Conservation (phyloP, 2,113 vertebrate genomes). For the Clarias magur region DNA sequence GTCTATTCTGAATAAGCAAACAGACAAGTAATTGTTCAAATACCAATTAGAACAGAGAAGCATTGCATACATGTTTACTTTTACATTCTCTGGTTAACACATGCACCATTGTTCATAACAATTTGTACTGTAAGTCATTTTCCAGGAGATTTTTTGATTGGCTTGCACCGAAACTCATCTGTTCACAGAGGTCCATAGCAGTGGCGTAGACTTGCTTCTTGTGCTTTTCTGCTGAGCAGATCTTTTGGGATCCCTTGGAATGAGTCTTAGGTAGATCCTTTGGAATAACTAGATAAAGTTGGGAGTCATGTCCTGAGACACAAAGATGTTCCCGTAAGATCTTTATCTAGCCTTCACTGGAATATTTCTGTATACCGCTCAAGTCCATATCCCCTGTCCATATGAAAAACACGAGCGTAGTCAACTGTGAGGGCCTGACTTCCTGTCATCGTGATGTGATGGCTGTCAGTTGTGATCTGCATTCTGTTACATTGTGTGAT, state of each 20-base stretch:
- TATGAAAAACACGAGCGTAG: slow-evolving; percentile 32
- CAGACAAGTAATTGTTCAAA: slow-evolving; percentile 37
- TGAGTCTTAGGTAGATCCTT: slow-evolving; percentile 20
- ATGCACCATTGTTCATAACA: slow-evolving; percentile 48
- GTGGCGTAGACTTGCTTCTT: slow-evolving; percentile 32
- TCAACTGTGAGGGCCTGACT: slow-evolving; percentile 38
- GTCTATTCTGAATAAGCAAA: slow-evolving; percentile 32
- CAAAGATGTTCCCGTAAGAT: slow-evolving; percentile 8
- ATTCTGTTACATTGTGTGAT: slow-evolving; percentile 89
- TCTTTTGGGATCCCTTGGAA: slow-evolving; percentile 3
- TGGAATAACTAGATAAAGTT: slow-evolving; percentile 20
- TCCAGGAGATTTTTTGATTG: background rate
- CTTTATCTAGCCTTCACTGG: slow-evolving; percentile 17
- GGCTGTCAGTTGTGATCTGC: slow-evolving; percentile 31
- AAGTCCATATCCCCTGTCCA: background rate
- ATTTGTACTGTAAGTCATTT: slow-evolving; percentile 5
- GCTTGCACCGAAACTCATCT: slow-evolving; percentile 21
- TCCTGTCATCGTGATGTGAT: slow-evolving; percentile 33
- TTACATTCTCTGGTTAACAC: slow-evolving; percentile 49
- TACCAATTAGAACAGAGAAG: slow-evolving; percentile 40
- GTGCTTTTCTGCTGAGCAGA: slow-evolving; percentile 36
- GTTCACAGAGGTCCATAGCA: slow-evolving; percentile 20
- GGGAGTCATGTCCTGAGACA: slow-evolving; percentile 1
- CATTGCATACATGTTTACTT: slow-evolving; percentile 50
- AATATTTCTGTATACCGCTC: slow-evolving; percentile 6